A percentile compares a stretch with the other conserved stretches of the same genome.
phyloP scores from a whole-genome alignment of 2,888 invertebrate species.

The Synergus gifuensis region DNA sequence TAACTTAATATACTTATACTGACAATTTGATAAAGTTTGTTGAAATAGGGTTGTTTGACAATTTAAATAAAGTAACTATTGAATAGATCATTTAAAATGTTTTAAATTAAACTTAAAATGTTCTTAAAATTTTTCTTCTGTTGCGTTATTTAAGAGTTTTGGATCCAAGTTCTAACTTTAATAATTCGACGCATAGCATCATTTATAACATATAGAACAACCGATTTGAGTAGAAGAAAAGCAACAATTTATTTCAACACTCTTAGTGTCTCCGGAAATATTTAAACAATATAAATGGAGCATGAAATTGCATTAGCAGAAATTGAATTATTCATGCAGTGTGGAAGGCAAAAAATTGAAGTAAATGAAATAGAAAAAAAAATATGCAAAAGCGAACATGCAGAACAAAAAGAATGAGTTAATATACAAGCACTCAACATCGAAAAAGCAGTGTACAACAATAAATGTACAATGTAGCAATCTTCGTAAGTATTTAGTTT shows the following conservation, averaged over 20 bases:
- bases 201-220: slow-evolving; percentile 40
- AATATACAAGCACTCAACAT: slow-evolving; percentile 40
- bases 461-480: slow-evolving; percentile 33
- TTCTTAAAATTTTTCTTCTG: too few species aligned
- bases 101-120: too few species aligned
- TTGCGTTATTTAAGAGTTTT: too few species aligned
- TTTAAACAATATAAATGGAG: neutral
- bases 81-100: too few species aligned
- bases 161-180: too few species aligned
- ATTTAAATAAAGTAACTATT: too few species aligned
- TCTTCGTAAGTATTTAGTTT: slow-evolving; percentile 66
- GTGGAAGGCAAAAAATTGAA: slow-evolving; percentile 39
- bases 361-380: slow-evolving; percentile 45
- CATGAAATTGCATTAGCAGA: neutral
- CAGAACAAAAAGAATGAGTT: slow-evolving; percentile 42
- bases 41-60: too few species aligned
- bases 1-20: too few species aligned
- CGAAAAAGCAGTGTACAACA: slow-evolving; percentile 46
- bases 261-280: neutral
- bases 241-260: neutral
- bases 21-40: too few species aligned
- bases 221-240: neutral
- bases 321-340: slow-evolving; percentile 4
- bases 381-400: slow-evolving; percentile 47
- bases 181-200: neutral